Evolutionary conservation across 2,113 vertebrate genomes (phyloP).

Genomic region (Aphelocoma coerulescens): DNA sequence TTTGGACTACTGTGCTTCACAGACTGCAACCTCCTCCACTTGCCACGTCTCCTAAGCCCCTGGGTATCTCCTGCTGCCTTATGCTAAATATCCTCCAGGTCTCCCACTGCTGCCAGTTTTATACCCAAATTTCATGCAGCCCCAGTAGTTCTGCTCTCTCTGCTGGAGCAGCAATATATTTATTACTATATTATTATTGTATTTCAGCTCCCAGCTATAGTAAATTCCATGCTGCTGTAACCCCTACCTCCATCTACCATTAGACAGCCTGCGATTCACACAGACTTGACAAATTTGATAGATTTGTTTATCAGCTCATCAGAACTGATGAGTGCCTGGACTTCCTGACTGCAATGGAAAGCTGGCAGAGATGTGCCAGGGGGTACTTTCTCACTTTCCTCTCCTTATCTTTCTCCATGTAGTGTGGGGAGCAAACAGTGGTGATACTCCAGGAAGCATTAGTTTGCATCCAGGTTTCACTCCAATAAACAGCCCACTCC

Average conservation of each 20-base stretch:
- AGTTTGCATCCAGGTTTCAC: background rate
- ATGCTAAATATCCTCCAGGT: slow-evolving; percentile 26
- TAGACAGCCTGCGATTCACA: slow-evolving; percentile 36
- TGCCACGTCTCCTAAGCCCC: background rate
- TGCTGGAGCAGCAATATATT: slow-evolving; percentile 48
- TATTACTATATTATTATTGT: slow-evolving; percentile 52
- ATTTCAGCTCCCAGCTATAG: slow-evolving; percentile 41
- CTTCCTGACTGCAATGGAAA: slow-evolving; percentile 13
- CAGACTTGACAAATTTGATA: slow-evolving; percentile 57
- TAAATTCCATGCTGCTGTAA: slow-evolving; percentile 46
- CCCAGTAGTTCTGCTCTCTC: slow-evolving; percentile 47
- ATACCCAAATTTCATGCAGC: slow-evolving; percentile 27
- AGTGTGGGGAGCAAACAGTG: background rate
- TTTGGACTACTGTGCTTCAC: slow-evolving; percentile 11
- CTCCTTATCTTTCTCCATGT: background rate
- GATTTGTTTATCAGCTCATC: slow-evolving; percentile 66
- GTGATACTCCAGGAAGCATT: background rate
- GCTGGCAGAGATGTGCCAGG: background rate
- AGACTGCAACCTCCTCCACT: slow-evolving; percentile 16
- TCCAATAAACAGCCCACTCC: background rate
- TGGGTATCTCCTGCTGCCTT: slow-evolving; percentile 30
- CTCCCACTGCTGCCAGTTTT: slow-evolving; percentile 53
- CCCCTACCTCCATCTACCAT: slow-evolving; percentile 49
- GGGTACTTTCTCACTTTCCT: background rate
- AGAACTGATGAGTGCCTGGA: slow-evolving; percentile 6